Evolutionary conservation across 2,888 invertebrate species (phyloP).

Genomic region (Sesia apiformis): DNA sequence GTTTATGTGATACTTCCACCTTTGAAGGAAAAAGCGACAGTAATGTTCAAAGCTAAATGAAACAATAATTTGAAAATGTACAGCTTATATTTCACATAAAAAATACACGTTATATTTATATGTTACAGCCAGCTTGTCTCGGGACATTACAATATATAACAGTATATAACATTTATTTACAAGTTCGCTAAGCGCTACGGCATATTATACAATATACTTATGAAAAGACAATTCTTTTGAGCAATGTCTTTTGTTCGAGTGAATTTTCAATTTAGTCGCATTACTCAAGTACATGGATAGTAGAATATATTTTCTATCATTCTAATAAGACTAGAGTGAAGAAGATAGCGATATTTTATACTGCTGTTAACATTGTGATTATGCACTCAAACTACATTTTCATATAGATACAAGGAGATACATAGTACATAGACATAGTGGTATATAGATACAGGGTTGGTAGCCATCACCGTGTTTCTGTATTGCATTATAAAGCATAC

Average conservation of each 20-base stretch:
- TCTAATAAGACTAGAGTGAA: neutral
- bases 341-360: neutral
- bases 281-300: too few relatives aligned
- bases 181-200: slow-evolving; percentile 15
- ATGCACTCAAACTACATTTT: too few relatives aligned
- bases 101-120: slow-evolving; percentile 47
- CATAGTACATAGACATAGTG: neutral
- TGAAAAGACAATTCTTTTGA: neutral
- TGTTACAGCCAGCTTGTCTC: slow-evolving; percentile 37
- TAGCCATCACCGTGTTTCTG: slow-evolving; percentile 22
- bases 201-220: too few relatives aligned
- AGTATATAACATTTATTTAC: slow-evolving; percentile 26
- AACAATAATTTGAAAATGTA: slow-evolving; percentile 55
- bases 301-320: neutral
- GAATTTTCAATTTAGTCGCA: too few relatives aligned
- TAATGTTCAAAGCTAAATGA: slow-evolving; percentile 26
- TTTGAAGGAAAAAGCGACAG: neutral
- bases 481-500: neutral
- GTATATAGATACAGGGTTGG: slow-evolving; percentile 12
- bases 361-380: too few relatives aligned
- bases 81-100: slow-evolving; percentile 70
- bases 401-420: too few relatives aligned
- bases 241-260: neutral
- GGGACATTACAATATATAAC: slow-evolving; percentile 19
- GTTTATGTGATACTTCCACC: too few relatives aligned